These are phyloP conservation scores for Theristicus caerulescens DNA, from an alignment of 2,113 vertebrate genomes.

Conservation along the genomic window DNA sequence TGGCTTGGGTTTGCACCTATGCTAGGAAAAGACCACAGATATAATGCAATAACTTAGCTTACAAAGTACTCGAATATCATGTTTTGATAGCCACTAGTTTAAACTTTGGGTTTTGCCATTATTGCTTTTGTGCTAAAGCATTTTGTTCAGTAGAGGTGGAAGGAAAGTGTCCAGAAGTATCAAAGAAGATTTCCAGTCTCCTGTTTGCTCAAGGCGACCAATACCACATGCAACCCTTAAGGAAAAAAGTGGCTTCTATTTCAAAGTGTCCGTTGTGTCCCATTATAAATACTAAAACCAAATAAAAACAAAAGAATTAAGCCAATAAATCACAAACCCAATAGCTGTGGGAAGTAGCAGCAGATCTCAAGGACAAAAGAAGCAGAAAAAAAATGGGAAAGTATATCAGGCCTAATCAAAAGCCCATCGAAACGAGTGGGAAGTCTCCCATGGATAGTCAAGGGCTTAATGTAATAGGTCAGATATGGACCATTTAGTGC, in stretches of 20 bases:
- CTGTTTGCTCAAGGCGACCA: background rate
- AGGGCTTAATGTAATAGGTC: background rate
- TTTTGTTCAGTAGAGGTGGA: background rate
- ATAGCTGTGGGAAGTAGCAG: background rate
- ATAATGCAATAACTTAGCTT: background rate
- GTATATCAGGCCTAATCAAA: background rate
- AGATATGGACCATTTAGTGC: background rate
- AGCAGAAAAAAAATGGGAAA: background rate
- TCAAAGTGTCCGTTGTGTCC: background rate
- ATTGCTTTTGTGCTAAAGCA: background rate
- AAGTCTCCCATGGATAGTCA: background rate
- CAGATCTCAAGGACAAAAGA: background rate
- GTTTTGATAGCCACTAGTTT: background rate
- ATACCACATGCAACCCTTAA: background rate
- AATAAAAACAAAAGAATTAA: slow-evolving; percentile 17
- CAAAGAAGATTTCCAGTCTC: background rate
- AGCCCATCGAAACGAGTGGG: background rate
- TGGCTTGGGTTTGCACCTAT: background rate
- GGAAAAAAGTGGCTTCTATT: background rate
- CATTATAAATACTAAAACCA: background rate
- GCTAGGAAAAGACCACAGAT: background rate
- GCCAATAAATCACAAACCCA: background rate
- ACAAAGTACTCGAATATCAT: background rate
- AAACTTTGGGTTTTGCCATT: background rate
- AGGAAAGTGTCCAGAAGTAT: background rate